These are phyloP conservation scores for Falco concolor DNA, from an alignment of 2,797 vertebrate genomes.

Conservation along the genomic window DNA sequence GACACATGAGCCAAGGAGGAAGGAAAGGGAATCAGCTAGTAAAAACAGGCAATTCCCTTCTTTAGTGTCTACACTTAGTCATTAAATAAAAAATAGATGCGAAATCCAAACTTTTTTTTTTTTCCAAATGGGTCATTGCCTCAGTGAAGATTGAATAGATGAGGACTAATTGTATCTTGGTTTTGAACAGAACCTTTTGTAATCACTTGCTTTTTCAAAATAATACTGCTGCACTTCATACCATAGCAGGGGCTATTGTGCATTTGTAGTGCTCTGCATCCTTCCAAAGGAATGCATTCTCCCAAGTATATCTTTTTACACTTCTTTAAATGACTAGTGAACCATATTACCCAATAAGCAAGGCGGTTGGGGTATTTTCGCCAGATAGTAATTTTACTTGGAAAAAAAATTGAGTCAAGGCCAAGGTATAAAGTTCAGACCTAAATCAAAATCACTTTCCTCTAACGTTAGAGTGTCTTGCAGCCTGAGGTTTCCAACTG, in stretches of 20 bases:
- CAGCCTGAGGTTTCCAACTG: neutral
- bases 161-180: constrained; percentile 9
- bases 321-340: constrained; percentile 3
- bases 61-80: constrained; percentile 71
- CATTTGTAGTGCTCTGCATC: neutral
- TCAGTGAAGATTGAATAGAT: constrained; percentile 42
- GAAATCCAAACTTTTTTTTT: constrained; percentile 64
- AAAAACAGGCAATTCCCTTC: constrained; percentile 75
- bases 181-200: constrained; percentile 45
- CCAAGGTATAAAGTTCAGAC: constrained; percentile 36
- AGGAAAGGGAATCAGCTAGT: constrained; percentile 68
- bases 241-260: neutral
- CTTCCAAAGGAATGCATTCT: constrained; percentile 29
- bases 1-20: constrained; percentile 70
- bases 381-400: constrained; percentile 36
- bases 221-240: neutral
- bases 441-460: constrained; percentile 18
- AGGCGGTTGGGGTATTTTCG: neutral
- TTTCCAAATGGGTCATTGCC: constrained; percentile 63
- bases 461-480: neutral
- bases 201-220: neutral
- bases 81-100: constrained; percentile 74
- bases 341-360: constrained; percentile 27
- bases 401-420: neutral
- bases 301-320: constrained; percentile 34